Evolutionary conservation across 2,888 invertebrate genomes (phyloP).

Genomic region (Drosophila flavopinicola): DNA sequence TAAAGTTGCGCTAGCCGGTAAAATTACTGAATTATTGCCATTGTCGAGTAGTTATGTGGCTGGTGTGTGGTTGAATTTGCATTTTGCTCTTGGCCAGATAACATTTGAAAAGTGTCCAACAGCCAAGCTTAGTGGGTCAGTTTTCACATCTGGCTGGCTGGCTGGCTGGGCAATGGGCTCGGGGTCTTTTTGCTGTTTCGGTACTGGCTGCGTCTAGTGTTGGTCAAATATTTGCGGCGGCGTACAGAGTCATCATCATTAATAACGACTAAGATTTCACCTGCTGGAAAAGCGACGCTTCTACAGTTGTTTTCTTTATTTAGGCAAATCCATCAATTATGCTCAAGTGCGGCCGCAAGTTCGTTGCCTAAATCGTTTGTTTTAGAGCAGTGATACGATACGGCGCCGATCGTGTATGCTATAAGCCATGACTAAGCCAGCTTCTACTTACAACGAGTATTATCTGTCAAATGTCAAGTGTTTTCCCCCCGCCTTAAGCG

Average conservation of each 20-base stretch:
- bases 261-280: conserved; percentile 77
- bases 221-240: conserved; percentile 72
- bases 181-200: conserved; percentile 23
- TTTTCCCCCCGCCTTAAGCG: not conserved
- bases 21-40: conserved; percentile 69
- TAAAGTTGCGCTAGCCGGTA: conserved; percentile 69
- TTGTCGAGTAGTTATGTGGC: conserved; percentile 28
- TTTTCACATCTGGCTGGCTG: not conserved
- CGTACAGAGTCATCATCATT: conserved; percentile 77
- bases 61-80: conserved; percentile 23
- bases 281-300: conserved; percentile 66
- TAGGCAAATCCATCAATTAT: conserved; percentile 70
- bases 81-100: conserved; percentile 31
- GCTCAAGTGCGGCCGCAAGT: conserved; percentile 53
- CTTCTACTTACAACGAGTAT: conserved; percentile 24
- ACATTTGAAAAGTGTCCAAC: conserved; percentile 45
- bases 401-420: conserved; percentile 14
- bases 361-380: conserved; percentile 51
- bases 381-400: conserved; percentile 34
- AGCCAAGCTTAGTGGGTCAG: not conserved
- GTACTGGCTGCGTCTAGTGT: conserved; percentile 54
- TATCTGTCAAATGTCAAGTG: conserved; percentile 59
- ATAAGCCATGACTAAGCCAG: conserved; percentile 9
- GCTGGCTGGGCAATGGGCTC: conserved; percentile 20
- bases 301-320: conserved; percentile 63